phyloP scores from a whole-genome alignment of 2,113 vertebrate species.

The Callorhinus ursinus region DNA sequence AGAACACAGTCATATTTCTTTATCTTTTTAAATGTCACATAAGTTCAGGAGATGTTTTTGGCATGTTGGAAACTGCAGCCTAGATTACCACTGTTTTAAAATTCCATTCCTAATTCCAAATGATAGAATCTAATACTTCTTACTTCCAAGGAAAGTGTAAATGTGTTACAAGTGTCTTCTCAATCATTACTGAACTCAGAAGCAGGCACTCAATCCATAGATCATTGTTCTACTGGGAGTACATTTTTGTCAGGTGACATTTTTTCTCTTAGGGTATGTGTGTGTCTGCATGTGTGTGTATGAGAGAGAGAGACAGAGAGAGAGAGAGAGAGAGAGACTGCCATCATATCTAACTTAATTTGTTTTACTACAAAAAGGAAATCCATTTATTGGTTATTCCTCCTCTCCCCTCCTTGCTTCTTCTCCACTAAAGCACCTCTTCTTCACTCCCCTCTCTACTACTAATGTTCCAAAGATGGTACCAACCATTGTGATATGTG shows the following conservation, averaged over 20 bases:
- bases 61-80: background rate
- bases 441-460: background rate
- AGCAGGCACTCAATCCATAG: background rate
- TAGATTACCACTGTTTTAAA: slow-evolving; percentile 4
- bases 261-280: background rate
- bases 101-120: background rate
- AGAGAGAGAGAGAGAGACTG: background rate
- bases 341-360: background rate
- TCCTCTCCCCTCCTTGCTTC: background rate
- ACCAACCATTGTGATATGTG: background rate
- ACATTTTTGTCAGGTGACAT: background rate
- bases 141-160: background rate
- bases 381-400: background rate
- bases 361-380: background rate
- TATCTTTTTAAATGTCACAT: slow-evolving; percentile 25
- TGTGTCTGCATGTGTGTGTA: background rate
- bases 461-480: background rate
- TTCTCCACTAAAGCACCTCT: no score
- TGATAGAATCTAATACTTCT: slow-evolving; percentile 1
- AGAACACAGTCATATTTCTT: background rate
- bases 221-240: background rate
- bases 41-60: background rate
- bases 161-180: background rate
- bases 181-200: slow-evolving; percentile 15
- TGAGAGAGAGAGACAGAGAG: background rate